Base-by-base conservation (phyloP, 2,113 vertebrate genomes). In the Hiodon tergisus region DNA sequence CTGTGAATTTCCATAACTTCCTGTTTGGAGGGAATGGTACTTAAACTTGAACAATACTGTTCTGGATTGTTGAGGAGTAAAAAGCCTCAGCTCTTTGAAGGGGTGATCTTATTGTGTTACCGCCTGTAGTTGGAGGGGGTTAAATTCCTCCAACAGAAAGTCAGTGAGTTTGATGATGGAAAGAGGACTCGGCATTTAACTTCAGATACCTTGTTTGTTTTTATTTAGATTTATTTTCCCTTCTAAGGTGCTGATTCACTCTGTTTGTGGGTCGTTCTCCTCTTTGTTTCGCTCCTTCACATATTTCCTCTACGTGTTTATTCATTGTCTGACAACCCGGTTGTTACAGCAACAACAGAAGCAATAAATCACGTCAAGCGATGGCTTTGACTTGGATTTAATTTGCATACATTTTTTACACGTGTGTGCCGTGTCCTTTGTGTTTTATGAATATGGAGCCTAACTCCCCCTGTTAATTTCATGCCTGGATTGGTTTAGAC, bases 171-270 rank as follows among this genome's bases (percentile, higher is more conserved):
- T 46, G 72, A 16, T 16, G 67, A 67, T 54, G 13, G 11, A 67
- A 14, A 5, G 52, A 48, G 57, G 14, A 52, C 51, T 67, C 72
- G 48, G 46, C 54, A 17, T 74, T 74, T 67, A 66, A 74, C 57
- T 74, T 74, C 72, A 66, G 72, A 53, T 10, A 31, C 31, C 72
- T 74, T 51, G 31, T 74, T 74, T 67, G 52, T 74, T 74, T 74
- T 66, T 66, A 67, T 31, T 65, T 50, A 65, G 60, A 65, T 51
- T 73, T 61, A 53, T 7, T 54, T 50, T 68, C 66, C 52, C 66
- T 68, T 68, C 14, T 68, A 69, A 7, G 10, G 10, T 57, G 52
- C 14, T 53, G 50, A 69, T 52, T 53, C 68, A 54, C 50, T 69
- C 68, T 16, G 68, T 5, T 63, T 17, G 2, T 63, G 14, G 3